Evolutionary conservation across 2,888 invertebrate genomes (phyloP).

Genomic region (Lymantria monacha): DNA sequence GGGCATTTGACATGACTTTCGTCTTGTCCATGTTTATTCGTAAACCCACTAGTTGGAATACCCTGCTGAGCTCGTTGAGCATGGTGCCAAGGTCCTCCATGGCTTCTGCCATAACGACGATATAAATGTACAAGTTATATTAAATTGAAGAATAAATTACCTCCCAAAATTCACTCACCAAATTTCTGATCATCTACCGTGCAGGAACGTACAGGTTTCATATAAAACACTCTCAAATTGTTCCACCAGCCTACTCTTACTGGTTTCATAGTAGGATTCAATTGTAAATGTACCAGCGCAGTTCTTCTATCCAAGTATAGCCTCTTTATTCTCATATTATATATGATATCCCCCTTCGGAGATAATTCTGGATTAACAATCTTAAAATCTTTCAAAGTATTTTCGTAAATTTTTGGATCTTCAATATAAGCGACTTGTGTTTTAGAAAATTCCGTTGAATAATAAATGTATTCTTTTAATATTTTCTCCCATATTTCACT

Average conservation of each 20-base stretch:
- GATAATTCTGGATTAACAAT: conserved; percentile 29
- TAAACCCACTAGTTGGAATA: no score
- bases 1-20: no score
- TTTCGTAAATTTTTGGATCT: conserved; percentile 29
- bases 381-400: conserved; percentile 41
- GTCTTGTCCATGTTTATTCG: no score
- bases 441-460: conserved; percentile 52
- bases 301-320: conserved; percentile 55
- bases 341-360: conserved; percentile 39
- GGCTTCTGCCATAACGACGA: no score
- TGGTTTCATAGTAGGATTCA: conserved; percentile 49
- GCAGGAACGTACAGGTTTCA: conserved; percentile 60
- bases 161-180: neutral
- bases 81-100: no score
- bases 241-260: conserved; percentile 56
- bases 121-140: no score
- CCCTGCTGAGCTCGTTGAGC: no score
- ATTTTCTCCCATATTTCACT: conserved; percentile 48
- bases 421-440: conserved; percentile 29
- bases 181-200: conserved; percentile 31
- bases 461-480: conserved; percentile 59
- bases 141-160: no score
- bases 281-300: conserved; percentile 52
- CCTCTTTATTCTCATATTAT: conserved; percentile 50
- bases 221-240: conserved; percentile 44